These are phyloP conservation scores for Glareola pratincola DNA, from an alignment of 2,113 vertebrate genomes.

Conservation along the genomic window DNA sequence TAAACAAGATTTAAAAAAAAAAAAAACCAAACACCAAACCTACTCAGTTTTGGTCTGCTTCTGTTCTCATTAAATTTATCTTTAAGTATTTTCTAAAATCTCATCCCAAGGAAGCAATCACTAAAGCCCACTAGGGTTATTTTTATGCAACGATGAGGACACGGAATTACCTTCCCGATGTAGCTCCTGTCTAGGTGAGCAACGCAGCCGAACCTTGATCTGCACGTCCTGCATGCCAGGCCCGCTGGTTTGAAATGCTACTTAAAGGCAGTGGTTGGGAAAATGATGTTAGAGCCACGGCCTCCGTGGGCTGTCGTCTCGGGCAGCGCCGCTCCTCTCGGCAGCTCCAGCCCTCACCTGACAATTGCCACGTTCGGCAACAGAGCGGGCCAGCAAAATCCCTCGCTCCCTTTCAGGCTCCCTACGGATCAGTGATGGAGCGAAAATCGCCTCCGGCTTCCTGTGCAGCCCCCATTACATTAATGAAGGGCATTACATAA, in stretches of 20 bases:
- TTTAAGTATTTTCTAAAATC: background rate
- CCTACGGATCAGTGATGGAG: background rate
- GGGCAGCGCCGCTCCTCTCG: background rate
- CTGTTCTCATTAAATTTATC: background rate
- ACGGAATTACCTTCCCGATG: background rate
- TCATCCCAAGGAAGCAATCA: background rate
- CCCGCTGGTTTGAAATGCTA: background rate
- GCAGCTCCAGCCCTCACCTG: background rate
- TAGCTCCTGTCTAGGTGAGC: background rate
- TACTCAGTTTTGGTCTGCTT: background rate
- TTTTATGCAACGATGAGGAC: background rate
- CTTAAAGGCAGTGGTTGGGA: background rate
- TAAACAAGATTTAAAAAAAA: background rate
- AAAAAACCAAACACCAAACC: background rate
- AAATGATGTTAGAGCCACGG: background rate
- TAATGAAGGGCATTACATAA: background rate
- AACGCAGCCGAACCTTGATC: background rate
- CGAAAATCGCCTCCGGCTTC: background rate
- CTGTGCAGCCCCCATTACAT: background rate
- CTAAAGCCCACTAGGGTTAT: background rate
- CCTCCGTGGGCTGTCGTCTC: background rate
- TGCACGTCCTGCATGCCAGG: background rate
- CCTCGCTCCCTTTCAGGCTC: background rate
- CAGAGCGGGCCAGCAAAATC: background rate
- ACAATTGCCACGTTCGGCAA: background rate